These are phyloP conservation scores for Alethe diademata DNA, from an alignment of 2,113 vertebrate genomes.

Conservation along the genomic window DNA sequence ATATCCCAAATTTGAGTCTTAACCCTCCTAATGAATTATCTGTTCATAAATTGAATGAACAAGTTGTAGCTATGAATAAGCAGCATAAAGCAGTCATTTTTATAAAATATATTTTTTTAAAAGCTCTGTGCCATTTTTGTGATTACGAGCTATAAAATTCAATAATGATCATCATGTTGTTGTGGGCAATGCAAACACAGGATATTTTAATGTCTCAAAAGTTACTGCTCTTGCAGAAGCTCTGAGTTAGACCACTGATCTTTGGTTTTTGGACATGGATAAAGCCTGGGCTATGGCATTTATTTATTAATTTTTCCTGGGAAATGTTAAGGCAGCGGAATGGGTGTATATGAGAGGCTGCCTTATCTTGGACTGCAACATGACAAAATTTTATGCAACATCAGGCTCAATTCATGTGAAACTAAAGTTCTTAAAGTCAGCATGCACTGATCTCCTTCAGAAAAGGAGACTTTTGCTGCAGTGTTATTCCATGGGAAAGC, in stretches of 20 bases:
- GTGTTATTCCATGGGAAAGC: background rate
- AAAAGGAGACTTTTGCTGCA: background rate
- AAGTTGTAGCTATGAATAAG: background rate
- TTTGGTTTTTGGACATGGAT: background rate
- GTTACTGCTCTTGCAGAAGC: background rate
- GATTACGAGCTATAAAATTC: background rate
- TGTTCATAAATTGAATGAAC: background rate
- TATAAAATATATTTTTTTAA: background rate
- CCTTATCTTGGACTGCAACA: background rate
- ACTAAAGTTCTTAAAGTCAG: background rate
- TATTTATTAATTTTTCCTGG: background rate
- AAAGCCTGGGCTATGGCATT: background rate
- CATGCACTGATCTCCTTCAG: background rate
- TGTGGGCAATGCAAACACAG: background rate
- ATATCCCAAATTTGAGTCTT: background rate
- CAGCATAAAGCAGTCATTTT: background rate
- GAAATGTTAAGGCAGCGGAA: background rate
- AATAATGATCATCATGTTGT: background rate
- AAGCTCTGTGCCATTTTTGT: background rate
- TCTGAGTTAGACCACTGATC: background rate
- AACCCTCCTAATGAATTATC: background rate
- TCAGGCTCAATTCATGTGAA: slow-evolving; percentile 14
- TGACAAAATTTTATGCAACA: slow-evolving; percentile 11
- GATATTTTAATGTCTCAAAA: background rate
- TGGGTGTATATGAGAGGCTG: background rate